phyloP scores from a whole-genome alignment of 2,888 invertebrate species.

The Mongoloraphidia duomilia region DNA sequence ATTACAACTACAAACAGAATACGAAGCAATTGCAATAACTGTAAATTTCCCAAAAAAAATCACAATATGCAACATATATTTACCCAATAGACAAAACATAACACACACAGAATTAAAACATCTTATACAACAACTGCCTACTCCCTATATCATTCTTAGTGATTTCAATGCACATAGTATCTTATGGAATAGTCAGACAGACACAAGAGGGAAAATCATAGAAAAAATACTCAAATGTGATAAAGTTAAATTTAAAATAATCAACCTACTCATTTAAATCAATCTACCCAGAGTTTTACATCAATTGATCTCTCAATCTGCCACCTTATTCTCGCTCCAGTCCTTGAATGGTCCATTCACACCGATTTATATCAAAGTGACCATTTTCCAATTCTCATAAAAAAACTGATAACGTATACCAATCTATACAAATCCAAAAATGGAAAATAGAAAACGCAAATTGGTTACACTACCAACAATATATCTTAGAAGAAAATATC shows the following conservation, averaged over 20 bases:
- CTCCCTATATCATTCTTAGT: conserved; percentile 6
- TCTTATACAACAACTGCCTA: conserved; percentile 3
- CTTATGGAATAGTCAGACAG: conserved; percentile 2
- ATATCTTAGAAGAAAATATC: too few relatives aligned
- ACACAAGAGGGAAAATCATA: conserved; percentile 3
- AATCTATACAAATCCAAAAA: neutral
- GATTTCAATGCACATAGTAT: conserved; percentile 9
- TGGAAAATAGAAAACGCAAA: too few relatives aligned
- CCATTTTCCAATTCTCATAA: conserved; percentile 3
- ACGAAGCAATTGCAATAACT: too few relatives aligned
- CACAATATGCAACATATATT: too few relatives aligned
- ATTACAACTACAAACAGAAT: too few relatives aligned
- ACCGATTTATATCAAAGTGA: conserved; percentile 5
- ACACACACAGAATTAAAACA: conserved; percentile 2
- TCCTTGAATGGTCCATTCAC: conserved; percentile 1
- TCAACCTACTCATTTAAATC: neutral
- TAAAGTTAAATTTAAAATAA: conserved; percentile 4
- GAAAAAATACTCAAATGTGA: conserved; percentile 4
- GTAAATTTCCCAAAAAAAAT: too few relatives aligned
- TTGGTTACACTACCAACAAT: too few relatives aligned
- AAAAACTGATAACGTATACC: too few relatives aligned
- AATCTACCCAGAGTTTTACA: neutral
- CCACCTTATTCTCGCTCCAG: neutral
- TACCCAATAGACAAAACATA: too few relatives aligned
- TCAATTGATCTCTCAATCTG: conserved; percentile 3